Evolutionary conservation across 2,888 invertebrate genomes (phyloP), one percentile per base, ranked within the genome.

Genomic region (Rhorus exstirpatorius): DNA sequence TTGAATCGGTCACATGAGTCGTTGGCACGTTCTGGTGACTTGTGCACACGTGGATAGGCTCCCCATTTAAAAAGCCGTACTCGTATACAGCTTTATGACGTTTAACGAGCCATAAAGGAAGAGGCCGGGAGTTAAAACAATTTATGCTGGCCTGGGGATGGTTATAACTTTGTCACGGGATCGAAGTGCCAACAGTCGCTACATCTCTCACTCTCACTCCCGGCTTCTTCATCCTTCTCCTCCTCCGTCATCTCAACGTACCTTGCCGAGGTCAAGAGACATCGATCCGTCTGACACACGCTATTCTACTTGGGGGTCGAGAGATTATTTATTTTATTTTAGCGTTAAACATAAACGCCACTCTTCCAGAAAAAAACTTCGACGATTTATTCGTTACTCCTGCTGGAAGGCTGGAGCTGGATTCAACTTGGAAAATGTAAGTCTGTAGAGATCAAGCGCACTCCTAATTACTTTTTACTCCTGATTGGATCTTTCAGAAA

Each of bases 91-190:
- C 38, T 65, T 38, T 49, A 63, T 67, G 68, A 75, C 76, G 77
- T 76, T 83, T 81, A 81, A 83, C 80, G 83, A 84, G 76, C 68
- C 74, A 84, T 84, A 12, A 82, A 82, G 31, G 17, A 3, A 84
- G 55, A 17, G 46, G 53, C 38, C 58, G 71, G 24, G 21, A 75
- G 46, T n/a, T n/a, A 67, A 78, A 76, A 82, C 80, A 71, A 79
- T 77, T 17, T 55, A 77, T 70, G 78, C 74, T 63, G 53, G 38
- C 41, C 38, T 12, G 51, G 55, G 76, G 41, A 44, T 14, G 26
- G n/a, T 60, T 72, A 53, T 72, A 72, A 71, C 70, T 78, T 60
- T 65, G 24, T 63, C 71, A 74, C 60, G 51, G 75, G 70, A 44
- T 44, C 65, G 55, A 75, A 49, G 49, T 49, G 21, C n/a, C 38